Evolutionary conservation across 2,888 invertebrate species (phyloP).

Genomic region (Brenthis ino): DNA sequence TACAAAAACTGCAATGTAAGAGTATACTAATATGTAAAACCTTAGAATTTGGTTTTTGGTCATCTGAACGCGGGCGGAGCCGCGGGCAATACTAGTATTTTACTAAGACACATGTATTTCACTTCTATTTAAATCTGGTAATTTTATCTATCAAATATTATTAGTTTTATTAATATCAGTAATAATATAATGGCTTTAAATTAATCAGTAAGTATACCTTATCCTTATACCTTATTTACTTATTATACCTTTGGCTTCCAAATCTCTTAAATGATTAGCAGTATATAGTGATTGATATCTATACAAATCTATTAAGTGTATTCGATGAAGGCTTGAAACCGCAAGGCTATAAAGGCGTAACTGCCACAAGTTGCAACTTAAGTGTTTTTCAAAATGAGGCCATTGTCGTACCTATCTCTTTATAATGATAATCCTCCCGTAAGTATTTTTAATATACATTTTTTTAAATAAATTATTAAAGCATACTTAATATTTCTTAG

Average conservation of each 20-base stretch:
- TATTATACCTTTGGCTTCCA: background rate
- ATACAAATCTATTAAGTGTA: conserved; percentile 7
- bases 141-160: too few species aligned
- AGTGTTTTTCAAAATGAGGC: conserved; percentile 15
- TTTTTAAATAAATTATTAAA: background rate
- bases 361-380: conserved; percentile 11
- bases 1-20: too few species aligned
- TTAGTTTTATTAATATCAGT: too few species aligned
- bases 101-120: too few species aligned
- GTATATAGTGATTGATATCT: conserved; percentile 5
- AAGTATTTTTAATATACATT: background rate
- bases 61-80: too few species aligned
- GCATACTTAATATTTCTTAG: too few species aligned
- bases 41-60: too few species aligned
- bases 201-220: background rate
- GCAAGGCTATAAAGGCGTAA: conserved; percentile 13
- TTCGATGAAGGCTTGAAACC: conserved; percentile 5
- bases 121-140: too few species aligned
- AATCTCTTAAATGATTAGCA: conserved; percentile 13
- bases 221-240: background rate
- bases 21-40: too few species aligned
- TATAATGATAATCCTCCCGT: background rate
- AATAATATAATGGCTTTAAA: too few species aligned
- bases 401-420: background rate
- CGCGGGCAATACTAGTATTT: too few species aligned